Evolutionary conservation across 2,797 vertebrate genomes (phyloP), one percentile per base, ranked within the genome.

Genomic region (Pangasius larnaudii): DNA sequence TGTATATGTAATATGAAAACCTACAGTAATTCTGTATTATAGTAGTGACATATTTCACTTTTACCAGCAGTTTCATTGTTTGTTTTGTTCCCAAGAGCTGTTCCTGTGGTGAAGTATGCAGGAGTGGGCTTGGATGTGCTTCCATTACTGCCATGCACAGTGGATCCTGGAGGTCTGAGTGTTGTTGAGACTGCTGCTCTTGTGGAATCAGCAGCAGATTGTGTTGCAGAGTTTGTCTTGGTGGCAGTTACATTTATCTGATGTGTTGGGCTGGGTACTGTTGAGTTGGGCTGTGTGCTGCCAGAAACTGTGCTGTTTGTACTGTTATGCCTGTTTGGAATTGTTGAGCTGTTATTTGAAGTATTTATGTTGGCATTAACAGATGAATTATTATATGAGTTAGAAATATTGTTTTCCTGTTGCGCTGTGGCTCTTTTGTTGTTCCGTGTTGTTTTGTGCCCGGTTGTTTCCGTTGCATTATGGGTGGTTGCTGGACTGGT

Each of bases 41-140:
- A 39, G 33, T 71, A 39, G 65, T 83, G 10, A 65, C 9, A 5
- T 79, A 24, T 58, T 13, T 39, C 30, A 78, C 24, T 42, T 69
- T 89, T 86, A 71, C 72, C 85, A 39, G 33, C 22, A 46, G 71
- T 84, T 86, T 69, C 59, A 36, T 86, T 89, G 56, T 58, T 65
- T 78, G 71, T 84, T 59, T 84, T 86, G 78, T 83, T 89, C 46
- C 49, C 69, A 53, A 24, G 36, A 61, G 69, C n/a, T 1, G 51
- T 86, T n/a, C n/a, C 36, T 39, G 88, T 88, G 27, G 49, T n/a
- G 30, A 85, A 61, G 75, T 67, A 59, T 22, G 63, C 53, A 84
- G 13, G 5, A 71, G 89, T 78, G n/a, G 88, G 84, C 51, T 56
- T 81, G 42, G 89, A 14, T 56, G 92, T 90, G 84, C 59, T 93